A percentile compares a stretch with the other conserved stretches of the same genome.
Evolutionary conservation across 2,888 invertebrate genomes (phyloP).

Genomic region (Mesochorus sp.): DNA sequence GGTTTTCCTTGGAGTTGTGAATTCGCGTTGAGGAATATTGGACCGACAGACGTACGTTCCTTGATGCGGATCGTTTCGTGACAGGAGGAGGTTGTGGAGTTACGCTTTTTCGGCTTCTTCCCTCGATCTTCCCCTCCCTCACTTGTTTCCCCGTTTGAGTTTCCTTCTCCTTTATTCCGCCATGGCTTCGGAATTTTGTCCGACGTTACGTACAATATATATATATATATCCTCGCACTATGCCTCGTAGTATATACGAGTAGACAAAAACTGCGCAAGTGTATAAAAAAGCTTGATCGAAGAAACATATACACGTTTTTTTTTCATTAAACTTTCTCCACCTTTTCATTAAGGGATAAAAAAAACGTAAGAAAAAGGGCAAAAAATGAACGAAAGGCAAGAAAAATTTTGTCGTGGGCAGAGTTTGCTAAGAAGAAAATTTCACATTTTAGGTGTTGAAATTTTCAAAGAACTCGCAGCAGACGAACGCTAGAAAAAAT

Average conservation of each 20-base stretch:
- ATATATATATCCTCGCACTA: constrained; percentile 6
- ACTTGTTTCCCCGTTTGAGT: constrained; percentile 29
- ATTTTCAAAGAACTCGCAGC: too few relatives aligned
- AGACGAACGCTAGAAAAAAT: too few relatives aligned
- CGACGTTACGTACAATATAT: constrained; percentile 36
- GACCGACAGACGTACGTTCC: constrained; percentile 20
- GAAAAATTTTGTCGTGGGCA: too few relatives aligned
- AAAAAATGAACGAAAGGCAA: too few relatives aligned
- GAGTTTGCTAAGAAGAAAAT: too few relatives aligned
- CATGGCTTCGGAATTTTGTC: constrained; percentile 54
- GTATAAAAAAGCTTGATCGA: too few relatives aligned
- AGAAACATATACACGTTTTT: too few relatives aligned
- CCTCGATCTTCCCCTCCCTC: constrained; percentile 17
- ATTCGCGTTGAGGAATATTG: not conserved
- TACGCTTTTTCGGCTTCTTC: constrained; percentile 35
- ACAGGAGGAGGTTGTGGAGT: constrained; percentile 32
- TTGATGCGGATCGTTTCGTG: constrained; percentile 36
- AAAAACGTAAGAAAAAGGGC: too few relatives aligned
- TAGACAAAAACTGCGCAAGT: too few relatives aligned
- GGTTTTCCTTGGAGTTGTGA: not conserved
- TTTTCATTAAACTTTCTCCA: too few relatives aligned
- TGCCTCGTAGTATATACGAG: constrained; percentile 10
- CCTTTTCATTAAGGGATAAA: too few relatives aligned
- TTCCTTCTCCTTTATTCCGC: constrained; percentile 27
- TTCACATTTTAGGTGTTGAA: too few relatives aligned